Conservation (phyloP, 2,888 invertebrate genomes). For the Cerceris rybyensis region DNA sequence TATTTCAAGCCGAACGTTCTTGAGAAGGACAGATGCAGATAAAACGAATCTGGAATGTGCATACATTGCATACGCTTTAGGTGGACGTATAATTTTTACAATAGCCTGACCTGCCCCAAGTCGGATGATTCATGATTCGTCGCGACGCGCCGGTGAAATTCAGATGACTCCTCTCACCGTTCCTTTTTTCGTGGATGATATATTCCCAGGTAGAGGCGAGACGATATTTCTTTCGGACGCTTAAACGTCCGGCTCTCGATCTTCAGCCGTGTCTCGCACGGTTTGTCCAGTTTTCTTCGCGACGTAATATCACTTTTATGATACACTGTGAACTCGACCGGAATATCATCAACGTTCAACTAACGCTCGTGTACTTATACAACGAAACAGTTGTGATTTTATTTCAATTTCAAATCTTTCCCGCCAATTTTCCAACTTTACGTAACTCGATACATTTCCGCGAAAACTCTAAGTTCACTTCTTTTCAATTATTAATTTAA, state of each 20-base stretch:
- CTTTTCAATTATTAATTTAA: too few species aligned
- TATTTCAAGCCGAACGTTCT: neutral
- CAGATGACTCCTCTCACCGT: neutral
- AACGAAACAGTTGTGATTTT: conserved; percentile 6
- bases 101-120: conserved; percentile 20
- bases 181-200: conserved; percentile 8
- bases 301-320: conserved; percentile 49
- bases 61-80: neutral
- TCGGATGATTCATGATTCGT: conserved; percentile 26
- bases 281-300: conserved; percentile 40
- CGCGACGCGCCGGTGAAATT: conserved; percentile 24
- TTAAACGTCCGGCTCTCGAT: conserved; percentile 21
- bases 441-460: too few species aligned
- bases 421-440: too few species aligned
- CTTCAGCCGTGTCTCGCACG: conserved; percentile 13
- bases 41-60: conserved; percentile 4
- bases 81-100: neutral
- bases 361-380: conserved; percentile 30
- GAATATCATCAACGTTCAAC: conserved; percentile 57
- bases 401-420: too few species aligned
- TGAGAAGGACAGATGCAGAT: conserved; percentile 6
- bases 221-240: conserved; percentile 4
- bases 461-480: too few species aligned
- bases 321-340: conserved; percentile 32
- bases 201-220: conserved; percentile 2